phyloP scores from a whole-genome alignment of 1,140 invertebrate genomes.

The Acromyrmex heyeri region DNA sequence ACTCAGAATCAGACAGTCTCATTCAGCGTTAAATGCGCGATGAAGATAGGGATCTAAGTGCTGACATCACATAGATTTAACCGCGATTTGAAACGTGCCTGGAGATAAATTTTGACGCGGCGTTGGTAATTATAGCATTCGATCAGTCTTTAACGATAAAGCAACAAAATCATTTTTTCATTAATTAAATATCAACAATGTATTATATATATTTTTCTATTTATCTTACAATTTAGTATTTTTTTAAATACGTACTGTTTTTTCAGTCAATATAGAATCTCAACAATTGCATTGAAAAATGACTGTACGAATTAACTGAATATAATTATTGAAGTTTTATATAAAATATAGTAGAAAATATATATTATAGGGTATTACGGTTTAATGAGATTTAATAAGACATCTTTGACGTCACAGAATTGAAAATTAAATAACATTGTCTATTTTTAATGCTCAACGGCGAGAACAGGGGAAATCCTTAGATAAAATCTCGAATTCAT shows the following conservation, averaged over 20 bases:
- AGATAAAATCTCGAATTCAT: slow-evolving; percentile 53
- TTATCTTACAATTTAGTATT: neutral
- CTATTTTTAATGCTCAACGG: neutral
- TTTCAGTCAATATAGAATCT: neutral
- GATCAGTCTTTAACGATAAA: neutral
- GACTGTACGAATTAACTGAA: neutral
- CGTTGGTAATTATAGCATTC: slow-evolving; percentile 33
- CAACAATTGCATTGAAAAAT: neutral
- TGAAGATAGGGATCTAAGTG: slow-evolving; percentile 10
- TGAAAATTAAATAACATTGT: slow-evolving; percentile 15
- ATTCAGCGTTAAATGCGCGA: slow-evolving; percentile 21
- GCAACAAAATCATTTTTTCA: slow-evolving; percentile 25
- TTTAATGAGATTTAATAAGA: slow-evolving; percentile 34
- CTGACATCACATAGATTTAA: slow-evolving; percentile 20
- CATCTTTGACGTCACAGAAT: neutral
- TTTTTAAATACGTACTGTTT: neutral
- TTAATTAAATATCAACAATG: slow-evolving; percentile 11
- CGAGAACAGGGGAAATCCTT: slow-evolving; percentile 58
- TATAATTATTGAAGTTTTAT: neutral
- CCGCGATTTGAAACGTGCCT: neutral
- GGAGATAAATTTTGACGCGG: slow-evolving; percentile 21
- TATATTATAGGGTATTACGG: neutral
- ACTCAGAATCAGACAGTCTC: neutral
- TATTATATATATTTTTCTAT: neutral
- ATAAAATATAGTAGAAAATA: slow-evolving; percentile 8